Conservation (phyloP, 2,113 vertebrate species). For the Semnopithecus entellus region DNA sequence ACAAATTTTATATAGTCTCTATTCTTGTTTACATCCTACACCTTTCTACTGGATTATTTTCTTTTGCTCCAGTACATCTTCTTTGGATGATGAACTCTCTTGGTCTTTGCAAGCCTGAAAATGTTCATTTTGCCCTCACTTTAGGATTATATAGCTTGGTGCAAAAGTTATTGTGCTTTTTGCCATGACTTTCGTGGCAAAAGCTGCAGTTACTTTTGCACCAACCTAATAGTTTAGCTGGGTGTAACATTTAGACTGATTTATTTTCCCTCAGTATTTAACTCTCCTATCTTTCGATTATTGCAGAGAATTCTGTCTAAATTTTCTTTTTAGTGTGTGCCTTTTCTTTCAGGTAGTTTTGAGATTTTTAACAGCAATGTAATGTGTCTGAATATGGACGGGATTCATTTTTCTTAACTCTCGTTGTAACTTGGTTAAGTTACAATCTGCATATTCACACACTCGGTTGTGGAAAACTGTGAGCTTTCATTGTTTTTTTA, state of each 20-base stretch:
- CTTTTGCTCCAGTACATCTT: not conserved
- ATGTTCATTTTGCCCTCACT: not conserved
- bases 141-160: not conserved
- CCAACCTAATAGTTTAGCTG: not conserved
- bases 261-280: not conserved
- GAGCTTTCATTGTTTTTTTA: not conserved
- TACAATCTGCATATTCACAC: not conserved
- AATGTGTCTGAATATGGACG: not conserved
- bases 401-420: not conserved
- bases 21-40: not conserved
- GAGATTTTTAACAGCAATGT: not conserved
- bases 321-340: not conserved
- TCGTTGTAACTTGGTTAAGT: not conserved
- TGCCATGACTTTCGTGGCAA: no score
- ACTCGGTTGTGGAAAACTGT: not conserved
- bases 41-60: not conserved
- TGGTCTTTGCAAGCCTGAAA: not conserved
- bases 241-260: not conserved
- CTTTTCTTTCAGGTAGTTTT: not conserved
- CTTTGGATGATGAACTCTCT: not conserved
- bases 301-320: not conserved
- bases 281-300: not conserved
- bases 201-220: no score
- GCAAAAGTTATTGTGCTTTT: no score
- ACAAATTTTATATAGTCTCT: not conserved